Evolutionary conservation across 2,888 invertebrate genomes (phyloP).

Genomic region (Aquatica leii): DNA sequence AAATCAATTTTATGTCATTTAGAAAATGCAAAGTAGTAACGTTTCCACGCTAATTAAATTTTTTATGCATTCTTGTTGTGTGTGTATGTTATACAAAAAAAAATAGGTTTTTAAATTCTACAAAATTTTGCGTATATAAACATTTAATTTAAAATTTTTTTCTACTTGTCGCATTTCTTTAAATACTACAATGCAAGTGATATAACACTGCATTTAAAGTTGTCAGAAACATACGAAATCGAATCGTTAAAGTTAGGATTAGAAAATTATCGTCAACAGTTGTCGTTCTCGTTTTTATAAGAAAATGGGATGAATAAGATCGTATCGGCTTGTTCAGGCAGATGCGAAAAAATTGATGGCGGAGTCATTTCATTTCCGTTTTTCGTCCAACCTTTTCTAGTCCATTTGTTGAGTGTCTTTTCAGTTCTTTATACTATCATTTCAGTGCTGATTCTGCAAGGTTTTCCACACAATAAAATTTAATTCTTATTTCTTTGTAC

Average conservation of each 20-base stretch:
- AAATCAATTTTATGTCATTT: too few species aligned
- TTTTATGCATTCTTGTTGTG: too few species aligned
- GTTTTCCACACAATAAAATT: constrained; percentile 51
- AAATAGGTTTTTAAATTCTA: too few species aligned
- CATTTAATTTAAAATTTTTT: too few species aligned
- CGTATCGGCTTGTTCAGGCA: constrained; percentile 37
- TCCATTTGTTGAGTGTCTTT: constrained; percentile 46
- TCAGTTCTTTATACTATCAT: constrained; percentile 41
- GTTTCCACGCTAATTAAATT: too few species aligned
- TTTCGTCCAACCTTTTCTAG: constrained; percentile 42
- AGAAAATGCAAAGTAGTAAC: too few species aligned
- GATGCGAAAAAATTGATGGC: constrained; percentile 40
- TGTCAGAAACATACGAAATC: constrained; percentile 30
- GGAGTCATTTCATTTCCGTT: constrained; percentile 45
- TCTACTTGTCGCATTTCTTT: too few species aligned
- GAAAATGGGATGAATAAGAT: constrained; percentile 32
- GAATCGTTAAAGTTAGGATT: constrained; percentile 24
- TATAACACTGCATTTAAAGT: too few species aligned
- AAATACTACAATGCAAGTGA: too few species aligned
- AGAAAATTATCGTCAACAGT: constrained; percentile 31
- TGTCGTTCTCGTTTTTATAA: constrained; percentile 26
- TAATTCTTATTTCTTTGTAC: constrained; percentile 46
- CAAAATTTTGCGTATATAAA: too few species aligned
- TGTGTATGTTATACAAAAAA: too few species aligned
- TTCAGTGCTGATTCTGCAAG: constrained; percentile 44